These are phyloP conservation scores for Melieria picta DNA, from an alignment of 2,888 invertebrate genomes.

Conservation along the genomic window DNA sequence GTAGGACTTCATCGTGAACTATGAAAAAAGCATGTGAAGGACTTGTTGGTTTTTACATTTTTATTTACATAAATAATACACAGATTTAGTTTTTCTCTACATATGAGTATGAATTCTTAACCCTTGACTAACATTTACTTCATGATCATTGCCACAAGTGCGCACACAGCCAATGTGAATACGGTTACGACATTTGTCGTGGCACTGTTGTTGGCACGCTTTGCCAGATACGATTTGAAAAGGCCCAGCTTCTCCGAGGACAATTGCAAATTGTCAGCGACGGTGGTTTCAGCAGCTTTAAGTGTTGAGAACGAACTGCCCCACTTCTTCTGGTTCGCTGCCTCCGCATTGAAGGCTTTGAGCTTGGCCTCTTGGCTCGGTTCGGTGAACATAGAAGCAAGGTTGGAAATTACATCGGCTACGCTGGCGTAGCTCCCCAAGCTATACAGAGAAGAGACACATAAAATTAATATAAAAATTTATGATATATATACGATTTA, in stretches of 20 bases:
- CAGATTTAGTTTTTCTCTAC: too few species aligned
- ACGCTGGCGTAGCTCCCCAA: slow-evolving; percentile 58
- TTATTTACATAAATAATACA: too few species aligned
- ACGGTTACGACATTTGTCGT: slow-evolving; percentile 45
- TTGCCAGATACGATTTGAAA: slow-evolving; percentile 51
- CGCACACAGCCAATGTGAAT: slow-evolving; percentile 47
- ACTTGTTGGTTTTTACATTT: too few species aligned
- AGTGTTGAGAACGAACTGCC: slow-evolving; percentile 53
- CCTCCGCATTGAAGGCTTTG: slow-evolving; percentile 47
- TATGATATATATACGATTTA: not conserved
- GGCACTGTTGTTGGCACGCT: slow-evolving; percentile 43
- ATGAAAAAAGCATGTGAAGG: too few species aligned
- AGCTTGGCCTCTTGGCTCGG: slow-evolving; percentile 51
- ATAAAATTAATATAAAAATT: not conserved
- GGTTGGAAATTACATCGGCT: slow-evolving; percentile 57
- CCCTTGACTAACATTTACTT: too few species aligned
- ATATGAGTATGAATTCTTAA: too few species aligned
- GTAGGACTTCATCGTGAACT: too few species aligned
- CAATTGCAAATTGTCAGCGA: slow-evolving; percentile 61
- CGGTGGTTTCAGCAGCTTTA: slow-evolving; percentile 51
- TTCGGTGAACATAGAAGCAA: slow-evolving; percentile 61
- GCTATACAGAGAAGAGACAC: slow-evolving; percentile 42
- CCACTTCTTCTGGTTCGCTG: slow-evolving; percentile 50
- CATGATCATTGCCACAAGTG: too few species aligned
- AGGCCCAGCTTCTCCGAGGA: slow-evolving; percentile 47